Evolutionary conservation across 2,797 vertebrate genomes (phyloP).

Genomic region (Manis javanica): DNA sequence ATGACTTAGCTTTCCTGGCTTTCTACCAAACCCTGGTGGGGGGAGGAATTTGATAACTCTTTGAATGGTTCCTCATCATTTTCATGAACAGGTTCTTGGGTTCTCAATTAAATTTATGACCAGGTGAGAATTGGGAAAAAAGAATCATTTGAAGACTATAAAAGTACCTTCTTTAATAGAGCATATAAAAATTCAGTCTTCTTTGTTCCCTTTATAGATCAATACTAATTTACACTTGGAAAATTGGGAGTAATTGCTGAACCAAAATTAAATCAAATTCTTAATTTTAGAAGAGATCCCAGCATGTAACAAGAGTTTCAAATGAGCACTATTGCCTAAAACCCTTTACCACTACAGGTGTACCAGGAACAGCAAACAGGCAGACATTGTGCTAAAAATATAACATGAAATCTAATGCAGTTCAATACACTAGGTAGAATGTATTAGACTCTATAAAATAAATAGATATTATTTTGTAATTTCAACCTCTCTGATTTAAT

Average conservation of each 20-base stretch:
- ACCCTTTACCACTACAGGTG: neutral
- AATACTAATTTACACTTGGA: constrained; percentile 50
- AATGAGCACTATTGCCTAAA: neutral
- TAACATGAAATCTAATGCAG: neutral
- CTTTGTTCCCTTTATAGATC: neutral
- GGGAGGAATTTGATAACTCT: too few species aligned
- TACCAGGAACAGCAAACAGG: neutral
- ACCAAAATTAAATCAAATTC: constrained; percentile 59
- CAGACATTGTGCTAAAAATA: neutral
- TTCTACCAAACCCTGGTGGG: too few species aligned
- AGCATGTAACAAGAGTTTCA: constrained; percentile 31
- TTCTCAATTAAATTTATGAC: constrained; percentile 52
- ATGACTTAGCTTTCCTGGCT: too few species aligned
- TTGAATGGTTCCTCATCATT: neutral
- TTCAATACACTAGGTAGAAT: neutral
- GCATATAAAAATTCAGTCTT: constrained; percentile 34
- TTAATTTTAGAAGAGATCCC: constrained; percentile 48
- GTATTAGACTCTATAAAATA: neutral
- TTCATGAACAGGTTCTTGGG: neutral
- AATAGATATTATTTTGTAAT: neutral
- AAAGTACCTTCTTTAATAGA: neutral
- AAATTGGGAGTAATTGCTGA: constrained; percentile 61
- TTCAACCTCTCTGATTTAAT: neutral
- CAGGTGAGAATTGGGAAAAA: constrained; percentile 17
- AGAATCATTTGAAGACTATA: constrained; percentile 4